Evolutionary conservation across 2,113 vertebrate species (phyloP), one percentile per base, ranked within the genome.

Genomic region (Thunnus thynnus): DNA sequence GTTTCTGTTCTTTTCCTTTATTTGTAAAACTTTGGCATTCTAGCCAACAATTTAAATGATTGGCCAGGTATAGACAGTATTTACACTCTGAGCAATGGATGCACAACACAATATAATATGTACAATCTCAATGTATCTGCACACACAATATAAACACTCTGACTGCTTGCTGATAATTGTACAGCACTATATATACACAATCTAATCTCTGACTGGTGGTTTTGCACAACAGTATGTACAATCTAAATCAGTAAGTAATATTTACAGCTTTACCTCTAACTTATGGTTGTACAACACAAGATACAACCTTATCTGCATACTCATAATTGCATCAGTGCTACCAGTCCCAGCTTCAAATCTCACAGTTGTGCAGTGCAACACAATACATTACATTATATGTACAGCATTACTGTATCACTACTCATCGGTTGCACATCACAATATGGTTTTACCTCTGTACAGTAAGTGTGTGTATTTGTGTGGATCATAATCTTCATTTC

Each of bases 11-110:
- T 76, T 72, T 87, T 83, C 5, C 72, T 92, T 92, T 91, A 93
- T 94, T 92, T 89, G 88, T 74, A 93, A 93, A 94, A 93, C 68
- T 76, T 89, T 90, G 88, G 89, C 88, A 84, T 85, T 82, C 66
- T 71, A 78, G 86, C 85, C 92, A 91, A 80, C 84, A 47, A 76
- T 61, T 80, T 72, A 41, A 86, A 51, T 80, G 63, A 73, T 79
- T 88, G 84, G 80, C 86, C 60, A 82, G 72, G 32, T 91, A 89
- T 87, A 85, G 81, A 92, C 83, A 90, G 32, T 89, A 88, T 93
- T 61, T 93, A 91, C 92, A 93, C 46, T 85, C 77, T 78, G 78
- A 88, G 83, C 82, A 88, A 88, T 82, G 72, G 71, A 87, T 76
- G 66, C 76, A 90, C 78, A 60, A 84, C 78, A 87, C 80, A 85